A percentile compares a stretch with the other conserved stretches of the same genome.
Evolutionary conservation across 2,797 vertebrate genomes (phyloP).

Genomic region (Mus spretus): DNA sequence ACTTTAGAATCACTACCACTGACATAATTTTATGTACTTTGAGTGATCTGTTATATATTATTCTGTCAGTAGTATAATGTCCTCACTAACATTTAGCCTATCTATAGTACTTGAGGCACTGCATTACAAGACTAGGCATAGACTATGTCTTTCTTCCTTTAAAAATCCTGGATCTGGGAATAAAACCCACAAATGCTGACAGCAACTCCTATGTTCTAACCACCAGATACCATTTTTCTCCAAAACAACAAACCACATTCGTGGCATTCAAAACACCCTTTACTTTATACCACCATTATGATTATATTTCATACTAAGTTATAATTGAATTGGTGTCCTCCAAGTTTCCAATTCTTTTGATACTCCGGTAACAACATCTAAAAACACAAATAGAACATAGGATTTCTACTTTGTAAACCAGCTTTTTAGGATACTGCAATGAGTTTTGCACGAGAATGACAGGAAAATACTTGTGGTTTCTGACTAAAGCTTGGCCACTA

Average conservation of each 20-base stretch:
- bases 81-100: slow-evolving; percentile 18
- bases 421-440: background rate
- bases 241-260: slow-evolving; percentile 83
- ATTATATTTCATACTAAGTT: slow-evolving; percentile 69
- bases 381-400: slow-evolving; percentile 57
- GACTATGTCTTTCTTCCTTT: slow-evolving; percentile 4
- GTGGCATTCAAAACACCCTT: slow-evolving; percentile 73
- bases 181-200: slow-evolving; percentile 85
- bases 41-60: slow-evolving; percentile 29
- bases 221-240: slow-evolving; percentile 80
- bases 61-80: slow-evolving; percentile 6
- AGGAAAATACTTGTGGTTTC: slow-evolving; percentile 64
- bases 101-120: background rate
- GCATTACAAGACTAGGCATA: slow-evolving; percentile 29
- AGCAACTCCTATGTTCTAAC: slow-evolving; percentile 82
- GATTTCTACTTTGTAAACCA: slow-evolving; percentile 65
- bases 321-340: slow-evolving; percentile 57
- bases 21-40: slow-evolving; percentile 50
- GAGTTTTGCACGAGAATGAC: slow-evolving; percentile 51
- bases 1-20: slow-evolving; percentile 23
- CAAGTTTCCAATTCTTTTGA: slow-evolving; percentile 66
- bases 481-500: slow-evolving; percentile 76
- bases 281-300: slow-evolving; percentile 74
- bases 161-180: slow-evolving; percentile 74
- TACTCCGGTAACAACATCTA: slow-evolving; percentile 64